Percentiles rank a stretch among this genome's conserved stretches.
Conservation (phyloP, 2,888 invertebrate species). For the Gari tellinella region DNA sequence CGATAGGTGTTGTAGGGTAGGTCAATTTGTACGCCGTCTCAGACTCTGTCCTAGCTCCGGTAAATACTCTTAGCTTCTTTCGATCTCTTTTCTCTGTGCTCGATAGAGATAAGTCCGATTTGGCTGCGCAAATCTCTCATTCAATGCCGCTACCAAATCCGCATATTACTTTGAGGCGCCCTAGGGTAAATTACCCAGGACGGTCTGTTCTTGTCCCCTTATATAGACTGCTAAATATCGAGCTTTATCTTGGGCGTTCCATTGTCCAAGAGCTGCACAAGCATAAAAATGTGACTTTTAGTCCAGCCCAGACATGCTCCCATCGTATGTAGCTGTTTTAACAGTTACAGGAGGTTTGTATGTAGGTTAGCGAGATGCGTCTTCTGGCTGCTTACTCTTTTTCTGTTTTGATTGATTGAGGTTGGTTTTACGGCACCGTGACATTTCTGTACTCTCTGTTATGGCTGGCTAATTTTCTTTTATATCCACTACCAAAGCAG, state of each 20-base stretch:
- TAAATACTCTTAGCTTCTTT: not conserved
- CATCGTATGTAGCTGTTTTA: not conserved
- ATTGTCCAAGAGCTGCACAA: not conserved
- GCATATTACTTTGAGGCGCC: not conserved
- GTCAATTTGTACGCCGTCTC: not conserved
- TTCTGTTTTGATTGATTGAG: too few species aligned
- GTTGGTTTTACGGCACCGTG: too few species aligned
- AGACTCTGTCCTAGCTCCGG: not conserved
- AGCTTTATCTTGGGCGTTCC: not conserved
- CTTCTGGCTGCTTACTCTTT: too few species aligned
- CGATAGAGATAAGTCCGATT: not conserved
- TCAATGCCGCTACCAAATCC: not conserved
- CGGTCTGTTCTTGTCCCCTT: not conserved
- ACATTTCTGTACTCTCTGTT: too few species aligned
- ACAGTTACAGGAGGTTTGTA: too few species aligned
- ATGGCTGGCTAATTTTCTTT: too few species aligned
- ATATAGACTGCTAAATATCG: not conserved
- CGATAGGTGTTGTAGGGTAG: not conserved
- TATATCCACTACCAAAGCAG: too few species aligned
- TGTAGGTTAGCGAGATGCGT: too few species aligned
- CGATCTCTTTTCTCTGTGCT: not conserved
- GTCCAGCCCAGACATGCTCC: not conserved
- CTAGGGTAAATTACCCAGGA: not conserved
- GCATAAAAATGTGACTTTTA: not conserved
- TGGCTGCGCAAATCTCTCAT: not conserved